Evolutionary conservation across 2,797 vertebrate species (phyloP).

Genomic region (Darevskia nairensis): DNA sequence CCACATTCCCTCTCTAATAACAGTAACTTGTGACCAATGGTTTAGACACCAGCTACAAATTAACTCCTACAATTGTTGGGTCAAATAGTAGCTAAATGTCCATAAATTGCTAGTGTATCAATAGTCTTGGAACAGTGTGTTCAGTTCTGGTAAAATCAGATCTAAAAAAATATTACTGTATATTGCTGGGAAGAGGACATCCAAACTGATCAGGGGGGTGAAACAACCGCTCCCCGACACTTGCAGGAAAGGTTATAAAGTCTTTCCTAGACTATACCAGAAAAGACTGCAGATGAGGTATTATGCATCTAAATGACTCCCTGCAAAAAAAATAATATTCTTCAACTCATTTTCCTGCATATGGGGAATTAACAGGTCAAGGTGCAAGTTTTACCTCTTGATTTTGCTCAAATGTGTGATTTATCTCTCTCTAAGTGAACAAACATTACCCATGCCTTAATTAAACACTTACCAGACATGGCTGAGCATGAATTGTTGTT

Average conservation of each 20-base stretch:
- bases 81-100: no score
- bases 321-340: not conserved
- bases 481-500: not conserved
- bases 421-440: not conserved
- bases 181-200: not conserved
- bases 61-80: no score
- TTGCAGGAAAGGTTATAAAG: not conserved
- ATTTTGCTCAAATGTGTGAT: not conserved
- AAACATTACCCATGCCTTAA: not conserved
- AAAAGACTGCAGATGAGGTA: not conserved
- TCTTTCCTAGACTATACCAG: not conserved
- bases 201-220: not conserved
- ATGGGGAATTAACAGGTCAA: not conserved
- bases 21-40: no score
- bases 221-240: fast-evolving
- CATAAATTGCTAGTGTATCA: no score
- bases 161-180: no score
- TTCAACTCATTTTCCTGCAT: not conserved
- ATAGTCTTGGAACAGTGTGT: no score
- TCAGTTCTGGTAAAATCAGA: no score
- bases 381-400: not conserved
- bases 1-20: no score
- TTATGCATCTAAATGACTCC: not conserved
- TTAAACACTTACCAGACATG: not conserved
- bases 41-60: no score